Conservation (phyloP, 2,797 vertebrate species). For the Dromococcyx pavoninus region DNA sequence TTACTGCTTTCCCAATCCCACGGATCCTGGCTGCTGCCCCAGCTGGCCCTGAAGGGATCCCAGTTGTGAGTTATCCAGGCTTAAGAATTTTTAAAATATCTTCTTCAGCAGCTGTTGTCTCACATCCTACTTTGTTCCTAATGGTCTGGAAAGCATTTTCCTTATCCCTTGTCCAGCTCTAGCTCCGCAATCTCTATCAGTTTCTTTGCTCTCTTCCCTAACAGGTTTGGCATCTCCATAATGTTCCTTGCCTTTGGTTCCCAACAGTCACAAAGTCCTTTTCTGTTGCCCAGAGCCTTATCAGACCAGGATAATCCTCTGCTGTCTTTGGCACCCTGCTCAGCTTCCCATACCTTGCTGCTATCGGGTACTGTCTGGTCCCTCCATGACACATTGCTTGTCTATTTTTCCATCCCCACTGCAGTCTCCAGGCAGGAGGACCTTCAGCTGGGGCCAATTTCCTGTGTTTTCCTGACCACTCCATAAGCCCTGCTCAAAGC, state of each 20-base stretch:
- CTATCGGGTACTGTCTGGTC: not conserved
- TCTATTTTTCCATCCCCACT: not conserved
- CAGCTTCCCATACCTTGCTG: slow-evolving; percentile 23
- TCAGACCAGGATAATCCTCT: not conserved
- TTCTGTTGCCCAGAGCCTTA: not conserved
- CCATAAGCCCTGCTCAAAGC: slow-evolving; percentile 46
- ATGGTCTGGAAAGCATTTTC: slow-evolving; percentile 44
- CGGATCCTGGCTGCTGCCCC: not conserved
- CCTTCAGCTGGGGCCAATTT: slow-evolving; percentile 59
- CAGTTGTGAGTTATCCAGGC: slow-evolving; percentile 20
- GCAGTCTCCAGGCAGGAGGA: slow-evolving; percentile 4
- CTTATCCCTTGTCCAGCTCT: not conserved
- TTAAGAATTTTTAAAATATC: slow-evolving; percentile 16
- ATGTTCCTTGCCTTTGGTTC: not conserved
- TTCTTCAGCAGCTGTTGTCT: slow-evolving; percentile 46
- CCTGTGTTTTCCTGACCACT: slow-evolving; percentile 64
- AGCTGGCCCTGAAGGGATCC: not conserved
- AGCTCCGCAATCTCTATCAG: not conserved
- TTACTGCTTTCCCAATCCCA: not conserved
- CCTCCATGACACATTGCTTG: slow-evolving; percentile 12
- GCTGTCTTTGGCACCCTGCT: slow-evolving; percentile 46
- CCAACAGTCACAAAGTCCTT: not conserved
- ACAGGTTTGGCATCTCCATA: not conserved
- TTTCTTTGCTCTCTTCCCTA: not conserved
- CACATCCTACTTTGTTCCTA: slow-evolving; percentile 7